phyloP scores from a whole-genome alignment of 1,140 invertebrate species.

The Trichonephila inaurata region DNA sequence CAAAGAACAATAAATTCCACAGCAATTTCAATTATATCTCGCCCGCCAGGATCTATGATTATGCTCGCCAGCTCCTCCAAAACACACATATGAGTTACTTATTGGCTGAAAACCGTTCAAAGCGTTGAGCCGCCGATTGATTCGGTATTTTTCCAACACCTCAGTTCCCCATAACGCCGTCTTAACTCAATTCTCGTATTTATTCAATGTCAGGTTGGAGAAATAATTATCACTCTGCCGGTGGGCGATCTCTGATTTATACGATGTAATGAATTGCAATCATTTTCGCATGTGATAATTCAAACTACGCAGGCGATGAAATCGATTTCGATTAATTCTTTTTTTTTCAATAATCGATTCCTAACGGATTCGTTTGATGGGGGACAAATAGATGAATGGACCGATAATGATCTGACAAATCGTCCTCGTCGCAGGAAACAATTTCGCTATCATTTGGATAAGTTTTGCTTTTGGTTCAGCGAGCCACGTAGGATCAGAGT shows the following conservation, averaged over 20 bases:
- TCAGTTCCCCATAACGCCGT: not conserved
- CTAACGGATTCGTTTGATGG: not conserved
- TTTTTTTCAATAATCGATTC: not conserved
- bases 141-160: not conserved
- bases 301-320: conserved; percentile 17
- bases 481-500: not conserved
- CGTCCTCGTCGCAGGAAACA: not conserved
- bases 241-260: conserved; percentile 30
- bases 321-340: not conserved
- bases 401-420: not conserved
- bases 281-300: not conserved
- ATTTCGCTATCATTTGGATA: not conserved
- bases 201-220: not conserved
- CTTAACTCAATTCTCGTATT: not conserved
- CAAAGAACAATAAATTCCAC: conserved; percentile 32
- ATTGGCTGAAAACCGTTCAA: not conserved
- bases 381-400: not conserved
- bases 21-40: conserved; percentile 12
- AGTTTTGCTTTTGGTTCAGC: not conserved
- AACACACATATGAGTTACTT: not conserved
- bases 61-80: not conserved
- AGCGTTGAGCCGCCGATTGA: not conserved
- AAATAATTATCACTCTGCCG: conserved; percentile 10
- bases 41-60: not conserved
- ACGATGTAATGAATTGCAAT: not conserved